phyloP scores from a whole-genome alignment of 2,888 invertebrate species.

The Catocala sponsa region DNA sequence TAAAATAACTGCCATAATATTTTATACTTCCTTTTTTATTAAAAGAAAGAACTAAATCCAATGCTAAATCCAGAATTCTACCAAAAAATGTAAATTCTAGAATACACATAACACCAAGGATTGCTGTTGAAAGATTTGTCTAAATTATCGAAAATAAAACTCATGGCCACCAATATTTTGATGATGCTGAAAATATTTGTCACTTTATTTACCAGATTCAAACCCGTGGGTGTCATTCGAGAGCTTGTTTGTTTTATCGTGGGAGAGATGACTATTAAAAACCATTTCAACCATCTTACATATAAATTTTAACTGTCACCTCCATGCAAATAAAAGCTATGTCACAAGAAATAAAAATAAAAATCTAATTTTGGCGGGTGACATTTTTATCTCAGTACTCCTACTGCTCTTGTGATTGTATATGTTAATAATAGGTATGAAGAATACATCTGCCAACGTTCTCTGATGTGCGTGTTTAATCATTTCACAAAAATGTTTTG shows the following conservation, averaged over 20 bases:
- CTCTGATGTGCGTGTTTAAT: constrained; percentile 16
- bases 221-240: constrained; percentile 65
- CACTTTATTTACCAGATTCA: constrained; percentile 52
- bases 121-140: no score
- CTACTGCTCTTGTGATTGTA: constrained; percentile 33
- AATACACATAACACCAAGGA: no score
- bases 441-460: constrained; percentile 36
- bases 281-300: not conserved
- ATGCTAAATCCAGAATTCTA: no score
- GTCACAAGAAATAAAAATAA: constrained; percentile 44
- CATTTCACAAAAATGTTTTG: constrained; percentile 9
- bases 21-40: no score
- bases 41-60: no score
- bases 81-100: no score
- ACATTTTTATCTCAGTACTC: constrained; percentile 40
- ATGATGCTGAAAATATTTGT: constrained; percentile 52
- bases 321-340: constrained; percentile 13
- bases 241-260: constrained; percentile 43
- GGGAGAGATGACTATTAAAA: constrained; percentile 19
- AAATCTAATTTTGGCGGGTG: constrained; percentile 42
- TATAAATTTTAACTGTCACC: constrained; percentile 24
- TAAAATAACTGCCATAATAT: no score
- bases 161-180: constrained; percentile 54
- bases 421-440: constrained; percentile 33
- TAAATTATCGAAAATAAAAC: constrained; percentile 4